These are phyloP conservation scores for Sebastes matsubarae DNA, from an alignment of 2,797 vertebrate species.

Conservation along the genomic window DNA sequence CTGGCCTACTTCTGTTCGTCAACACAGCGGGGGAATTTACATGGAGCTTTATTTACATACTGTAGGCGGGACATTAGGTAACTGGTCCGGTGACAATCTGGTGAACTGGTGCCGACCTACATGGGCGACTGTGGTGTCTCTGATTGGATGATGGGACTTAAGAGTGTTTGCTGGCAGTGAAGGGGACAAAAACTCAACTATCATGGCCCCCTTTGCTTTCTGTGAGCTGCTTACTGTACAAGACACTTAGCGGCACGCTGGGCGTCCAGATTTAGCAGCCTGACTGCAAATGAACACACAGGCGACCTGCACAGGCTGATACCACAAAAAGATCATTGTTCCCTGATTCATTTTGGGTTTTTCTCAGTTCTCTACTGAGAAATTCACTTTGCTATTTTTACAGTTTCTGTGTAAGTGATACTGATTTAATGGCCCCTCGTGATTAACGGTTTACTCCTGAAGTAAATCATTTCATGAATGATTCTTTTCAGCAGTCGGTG, in stretches of 20 bases:
- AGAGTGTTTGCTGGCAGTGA: constrained; percentile 44
- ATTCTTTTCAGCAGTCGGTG: background rate
- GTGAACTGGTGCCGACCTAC: constrained; percentile 30
- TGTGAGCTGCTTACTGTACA: constrained; percentile 62
- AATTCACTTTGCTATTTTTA: background rate
- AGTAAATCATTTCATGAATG: background rate
- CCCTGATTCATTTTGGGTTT: background rate
- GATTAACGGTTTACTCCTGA: background rate
- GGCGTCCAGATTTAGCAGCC: constrained; percentile 27
- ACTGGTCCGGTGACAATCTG: constrained; percentile 25
- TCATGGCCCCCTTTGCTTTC: constrained; percentile 38
- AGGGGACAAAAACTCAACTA: constrained; percentile 35
- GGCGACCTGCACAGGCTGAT: background rate
- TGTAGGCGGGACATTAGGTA: constrained; percentile 31
- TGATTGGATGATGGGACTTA: constrained; percentile 69
- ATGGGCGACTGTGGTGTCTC: constrained; percentile 16
- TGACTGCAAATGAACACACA: background rate
- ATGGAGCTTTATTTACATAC: constrained; percentile 45
- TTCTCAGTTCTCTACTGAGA: background rate
- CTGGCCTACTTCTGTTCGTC: constrained; percentile 1
- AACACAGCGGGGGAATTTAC: constrained; percentile 37
- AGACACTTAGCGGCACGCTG: constrained; percentile 48
- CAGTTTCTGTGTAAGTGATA: background rate
- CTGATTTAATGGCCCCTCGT: background rate
- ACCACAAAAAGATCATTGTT: background rate